Evolutionary conservation across 2,113 vertebrate species (phyloP), one percentile per base, ranked within the genome.

Genomic region (Chaetodon trifascialis): DNA sequence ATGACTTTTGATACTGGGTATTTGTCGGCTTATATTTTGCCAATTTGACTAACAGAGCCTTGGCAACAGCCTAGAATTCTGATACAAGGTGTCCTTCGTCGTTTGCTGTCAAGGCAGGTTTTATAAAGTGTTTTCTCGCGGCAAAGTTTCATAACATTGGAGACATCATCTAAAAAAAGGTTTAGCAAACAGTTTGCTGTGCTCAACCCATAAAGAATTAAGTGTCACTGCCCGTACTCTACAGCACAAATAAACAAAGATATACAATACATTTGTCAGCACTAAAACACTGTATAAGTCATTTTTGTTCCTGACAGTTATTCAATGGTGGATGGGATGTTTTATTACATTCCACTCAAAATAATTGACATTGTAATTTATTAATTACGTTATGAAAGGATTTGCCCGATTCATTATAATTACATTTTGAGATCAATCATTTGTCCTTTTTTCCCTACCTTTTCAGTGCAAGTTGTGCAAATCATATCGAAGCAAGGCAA

Each of bases 341-440:
- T 36, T 73, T 21, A 59, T 59, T 34, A 7, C 38, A 46, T 34
- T 19, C 16, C n/a, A 30, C 12, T 16, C 34, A 46, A 46, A 3
- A 46, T 44, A 16, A 72, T n/a, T 59, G 16, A 11, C 23, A 34
- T 46, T 34, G 9, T 34, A 19, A 46, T 40, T 21, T 36, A 60
- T 16, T 73, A 46, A 60, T 23, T 73, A 46, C 56, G 4, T 46
- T 6, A 5, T 59, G 55, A 49, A 11, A 16, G 19, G 44, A n/a
- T 59, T 46, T 34, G 40, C 55, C 42, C 10, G 55, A 36, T 71
- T 72, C 30, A 72, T 58, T 21, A 30, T 73, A 15, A 73, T 60
- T 14, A 4, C 4, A 47, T 15, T 59, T 21, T 14, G 2, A 8
- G 6, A 30, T 58, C 25, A 60, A 16, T 73, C 17, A 15, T 11